phyloP scores from a whole-genome alignment of 2,113 vertebrate genomes.

The Alethe diademata region DNA sequence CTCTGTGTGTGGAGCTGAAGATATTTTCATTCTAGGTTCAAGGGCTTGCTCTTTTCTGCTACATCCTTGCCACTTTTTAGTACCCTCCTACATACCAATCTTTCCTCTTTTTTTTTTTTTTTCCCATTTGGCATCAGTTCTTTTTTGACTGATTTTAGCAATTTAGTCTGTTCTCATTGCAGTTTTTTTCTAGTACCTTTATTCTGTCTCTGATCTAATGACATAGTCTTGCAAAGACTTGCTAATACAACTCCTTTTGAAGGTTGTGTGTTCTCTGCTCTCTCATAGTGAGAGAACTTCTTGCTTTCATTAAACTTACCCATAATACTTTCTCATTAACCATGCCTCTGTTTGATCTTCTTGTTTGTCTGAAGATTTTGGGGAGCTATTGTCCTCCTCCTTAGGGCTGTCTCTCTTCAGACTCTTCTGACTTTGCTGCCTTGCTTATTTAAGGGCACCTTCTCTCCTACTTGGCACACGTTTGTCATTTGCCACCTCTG shows the following conservation, averaged over 20 bases:
- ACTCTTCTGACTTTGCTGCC: not conserved
- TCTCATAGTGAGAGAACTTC: not conserved
- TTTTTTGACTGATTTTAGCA: not conserved
- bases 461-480: not conserved
- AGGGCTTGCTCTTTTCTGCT: not conserved
- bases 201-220: not conserved
- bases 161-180: not conserved
- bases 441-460: not conserved
- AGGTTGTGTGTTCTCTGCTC: not conserved
- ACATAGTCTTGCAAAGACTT: not conserved
- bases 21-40: not conserved
- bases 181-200: not conserved
- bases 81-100: not conserved
- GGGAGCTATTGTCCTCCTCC: not conserved
- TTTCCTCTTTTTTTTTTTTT: not conserved
- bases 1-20: not conserved
- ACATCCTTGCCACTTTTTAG: not conserved
- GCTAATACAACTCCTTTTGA: not conserved
- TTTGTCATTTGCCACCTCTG: conserved; percentile 5
- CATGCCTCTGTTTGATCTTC: not conserved
- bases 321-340: not conserved
- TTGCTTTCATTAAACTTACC: not conserved
- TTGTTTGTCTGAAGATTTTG: not conserved
- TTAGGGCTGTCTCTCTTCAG: not conserved
- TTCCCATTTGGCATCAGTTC: not conserved